Base-by-base conservation (phyloP, 2,113 vertebrate genomes). In the Vulpes lagopus region DNA sequence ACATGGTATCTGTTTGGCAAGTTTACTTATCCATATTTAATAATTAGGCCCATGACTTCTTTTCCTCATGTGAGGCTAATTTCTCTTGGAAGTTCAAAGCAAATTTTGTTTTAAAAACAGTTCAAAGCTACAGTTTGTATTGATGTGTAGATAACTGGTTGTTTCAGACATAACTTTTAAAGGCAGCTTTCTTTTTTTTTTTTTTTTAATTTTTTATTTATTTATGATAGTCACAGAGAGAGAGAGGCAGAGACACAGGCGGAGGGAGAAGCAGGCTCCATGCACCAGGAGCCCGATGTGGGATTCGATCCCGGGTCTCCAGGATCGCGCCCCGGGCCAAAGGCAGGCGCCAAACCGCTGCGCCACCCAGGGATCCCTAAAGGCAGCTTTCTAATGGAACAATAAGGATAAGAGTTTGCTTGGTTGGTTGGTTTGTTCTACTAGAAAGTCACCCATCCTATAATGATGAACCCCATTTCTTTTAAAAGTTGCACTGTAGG, bases 1-100 rank as follows among this genome's bases (percentile, higher is more conserved):
- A 69, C 9, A 25, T 88, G 35, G 93, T 90, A 87, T 84, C 62
- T 90, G 1, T 79, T 96, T 92, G 90, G 67, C 51, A 96, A 35
- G 96, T 98, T 97, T 74, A 96, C 22, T 88, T 4, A 67, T 78
- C 62, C 20, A 51, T 49, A 85, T 94, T 97, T 97, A 12, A 80
- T 81, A 94, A 89, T 93, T 60, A 92, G 69, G 43, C 83, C 71
- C 51, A 59, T 83, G 43, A 67, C 9, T 90, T 19, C 62, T 90
- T 96, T 95, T 92, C 22, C 76, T 83, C 35, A 64, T 65, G 0
- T 87, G 57, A 96, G 25, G 2, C 67, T 92, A 94, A 96, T 80
- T 90, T 30, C 25, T 89, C 86, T 87, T 81, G 84, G 20, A 94
- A 88, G 57, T 38, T 69, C 79, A 92, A 80, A 90, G 93, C 27